These are phyloP conservation scores for Diarsia mendica DNA, from an alignment of 2,888 invertebrate species.

Conservation along the genomic window DNA sequence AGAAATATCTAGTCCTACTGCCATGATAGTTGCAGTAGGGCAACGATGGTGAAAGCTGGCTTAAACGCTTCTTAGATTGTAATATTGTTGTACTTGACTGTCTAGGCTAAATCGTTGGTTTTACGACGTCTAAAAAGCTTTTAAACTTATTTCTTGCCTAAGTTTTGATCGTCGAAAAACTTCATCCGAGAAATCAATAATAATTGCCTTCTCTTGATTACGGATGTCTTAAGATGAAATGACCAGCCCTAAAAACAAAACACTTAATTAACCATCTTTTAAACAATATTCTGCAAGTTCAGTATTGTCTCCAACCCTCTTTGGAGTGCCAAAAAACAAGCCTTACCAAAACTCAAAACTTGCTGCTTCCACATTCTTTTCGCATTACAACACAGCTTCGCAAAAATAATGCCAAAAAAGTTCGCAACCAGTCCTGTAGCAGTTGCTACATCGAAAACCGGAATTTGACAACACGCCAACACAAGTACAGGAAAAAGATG, in stretches of 20 bases:
- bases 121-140: background rate
- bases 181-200: background rate
- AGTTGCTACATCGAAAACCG: conserved; percentile 42
- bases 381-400: conserved; percentile 1
- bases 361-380: conserved; percentile 13
- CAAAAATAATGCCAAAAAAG: conserved; percentile 30
- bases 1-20: conserved; percentile 21
- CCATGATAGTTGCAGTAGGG: conserved; percentile 26
- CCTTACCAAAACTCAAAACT: background rate
- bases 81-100: conserved; percentile 2
- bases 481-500: conserved; percentile 26
- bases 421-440: conserved; percentile 30
- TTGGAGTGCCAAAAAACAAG: conserved; percentile 9
- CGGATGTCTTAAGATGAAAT: background rate
- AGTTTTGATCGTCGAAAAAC: background rate
- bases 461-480: conserved; percentile 52
- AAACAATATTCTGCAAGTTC: conserved; percentile 7
- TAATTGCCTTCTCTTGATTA: background rate
- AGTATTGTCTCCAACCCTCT: background rate
- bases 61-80: conserved; percentile 11
- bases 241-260: background rate
- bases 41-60: conserved; percentile 52
- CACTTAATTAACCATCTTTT: background rate
- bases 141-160: background rate
- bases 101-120: background rate